Evolutionary conservation across 2,888 invertebrate genomes (phyloP), one percentile per base, ranked within the genome.

Genomic region (Torymus aiolomorphi): DNA sequence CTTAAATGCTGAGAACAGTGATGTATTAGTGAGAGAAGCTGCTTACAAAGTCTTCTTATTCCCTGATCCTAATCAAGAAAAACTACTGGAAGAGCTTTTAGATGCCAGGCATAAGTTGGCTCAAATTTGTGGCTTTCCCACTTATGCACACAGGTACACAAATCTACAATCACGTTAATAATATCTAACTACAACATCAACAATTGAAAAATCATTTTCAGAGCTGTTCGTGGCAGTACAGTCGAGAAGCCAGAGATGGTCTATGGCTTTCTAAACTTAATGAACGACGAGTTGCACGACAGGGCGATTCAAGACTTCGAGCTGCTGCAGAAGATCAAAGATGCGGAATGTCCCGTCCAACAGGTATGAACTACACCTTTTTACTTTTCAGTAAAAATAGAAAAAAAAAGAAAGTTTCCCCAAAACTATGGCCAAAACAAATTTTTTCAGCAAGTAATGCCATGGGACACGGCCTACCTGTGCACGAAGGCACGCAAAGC

Each of bases 401-500:
- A 24, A 8, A 71, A 4, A 76, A 79, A 8, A 71, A 10, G 73
- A 79, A 77, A 54, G 24, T 31, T 18, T 56, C 42, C 73, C 42
- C 1, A 42, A 42, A 42, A 42, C 42, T 42, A 42, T 8, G 8
- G 0, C 1, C 1, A 42, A 42, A 42, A 42, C 5, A 42, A 42
- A 42, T 42, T 42, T 63, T 73, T 66, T 63, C 76, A 88, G 87
- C 76, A 82, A 14, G 42, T 90, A 14, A 89, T 90, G 90, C 91
- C 92, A 3, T 98, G 98, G 98, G 98, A 98, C 89, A 95, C 96
- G 0, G 95, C 97, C 0, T 98, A 96, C 89, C 96, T 95, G 86
- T 95, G 94, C 0, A 93, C 94, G 2, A 94, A 94, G 87, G 94
- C 95, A 0, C 96, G 95, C 88, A 93, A 93, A 0, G 93, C 94